Evolutionary conservation across 2,888 invertebrate species (phyloP).

Genomic region (Dolomedes plantarius): DNA sequence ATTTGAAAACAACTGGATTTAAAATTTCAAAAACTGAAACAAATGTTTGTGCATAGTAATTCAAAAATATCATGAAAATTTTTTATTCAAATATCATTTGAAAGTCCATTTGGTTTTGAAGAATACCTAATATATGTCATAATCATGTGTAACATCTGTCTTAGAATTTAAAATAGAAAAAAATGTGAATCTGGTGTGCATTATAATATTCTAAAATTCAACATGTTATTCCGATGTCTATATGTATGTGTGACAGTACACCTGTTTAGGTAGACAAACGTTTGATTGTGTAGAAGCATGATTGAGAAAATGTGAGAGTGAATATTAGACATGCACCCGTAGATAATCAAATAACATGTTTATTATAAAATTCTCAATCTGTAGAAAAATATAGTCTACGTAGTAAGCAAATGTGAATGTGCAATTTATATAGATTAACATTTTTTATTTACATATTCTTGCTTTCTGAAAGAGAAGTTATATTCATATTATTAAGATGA

Average conservation of each 20-base stretch:
- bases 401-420: background rate
- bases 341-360: slow-evolving; percentile 3
- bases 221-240: slow-evolving; percentile 4
- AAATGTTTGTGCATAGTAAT: too few relatives aligned
- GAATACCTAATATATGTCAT: background rate
- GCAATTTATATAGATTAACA: background rate
- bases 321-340: background rate
- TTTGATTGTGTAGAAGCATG: background rate
- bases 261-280: background rate
- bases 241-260: background rate
- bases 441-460: background rate
- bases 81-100: too few relatives aligned
- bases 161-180: background rate
- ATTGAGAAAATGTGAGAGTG: background rate
- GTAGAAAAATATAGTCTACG: background rate
- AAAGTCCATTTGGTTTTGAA: too few relatives aligned
- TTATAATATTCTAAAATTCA: background rate
- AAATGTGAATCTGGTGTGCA: background rate
- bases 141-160: background rate
- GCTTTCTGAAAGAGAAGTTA: background rate
- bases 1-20: too few relatives aligned
- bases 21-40: too few relatives aligned
- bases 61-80: too few relatives aligned
- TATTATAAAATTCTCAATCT: background rate
- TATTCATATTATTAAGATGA: background rate